Conservation (phyloP, 2,888 invertebrate genomes). For the Yponomeuta malinellus region DNA sequence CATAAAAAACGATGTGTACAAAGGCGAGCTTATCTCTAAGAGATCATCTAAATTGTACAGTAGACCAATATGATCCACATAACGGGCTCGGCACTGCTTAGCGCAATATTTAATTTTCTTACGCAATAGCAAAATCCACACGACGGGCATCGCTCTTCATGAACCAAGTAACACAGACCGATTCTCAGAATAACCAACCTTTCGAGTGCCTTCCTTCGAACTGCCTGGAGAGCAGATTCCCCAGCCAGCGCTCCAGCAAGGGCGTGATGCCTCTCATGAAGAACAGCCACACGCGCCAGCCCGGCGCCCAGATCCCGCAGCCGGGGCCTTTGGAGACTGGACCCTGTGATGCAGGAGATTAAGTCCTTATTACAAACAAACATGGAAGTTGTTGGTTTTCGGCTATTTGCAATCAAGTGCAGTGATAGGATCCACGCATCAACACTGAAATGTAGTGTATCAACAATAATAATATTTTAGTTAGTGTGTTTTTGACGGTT, state of each 20-base stretch:
- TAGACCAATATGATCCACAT: too few species aligned
- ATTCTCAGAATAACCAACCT: conserved; percentile 53
- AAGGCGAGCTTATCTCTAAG: too few species aligned
- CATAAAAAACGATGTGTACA: too few species aligned
- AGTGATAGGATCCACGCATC: too few species aligned
- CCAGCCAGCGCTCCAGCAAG: conserved; percentile 98
- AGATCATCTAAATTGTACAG: too few species aligned
- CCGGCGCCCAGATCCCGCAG: conserved; percentile 98
- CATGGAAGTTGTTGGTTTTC: not conserved
- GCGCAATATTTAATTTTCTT: too few species aligned
- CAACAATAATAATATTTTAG: not conserved
- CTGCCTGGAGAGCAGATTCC: conserved; percentile 97
- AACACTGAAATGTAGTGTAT: too few species aligned
- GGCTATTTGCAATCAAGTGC: not conserved
- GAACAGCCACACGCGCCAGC: conserved; percentile 99
- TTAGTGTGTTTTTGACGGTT: conserved; percentile 8
- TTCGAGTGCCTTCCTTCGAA: conserved; percentile 99
- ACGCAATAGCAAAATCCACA: too few species aligned
- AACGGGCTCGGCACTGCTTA: too few species aligned
- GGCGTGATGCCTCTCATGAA: conserved; percentile 99
- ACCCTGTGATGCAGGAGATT: conserved; percentile 74
- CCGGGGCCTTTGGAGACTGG: conserved; percentile 99
- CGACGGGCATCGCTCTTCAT: not conserved
- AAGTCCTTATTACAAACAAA: not conserved
- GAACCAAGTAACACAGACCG: not conserved